A percentile compares a stretch with the other conserved stretches of the same genome.
phyloP scores from a whole-genome alignment of 2,797 vertebrate species.

The Monodelphis domestica region DNA sequence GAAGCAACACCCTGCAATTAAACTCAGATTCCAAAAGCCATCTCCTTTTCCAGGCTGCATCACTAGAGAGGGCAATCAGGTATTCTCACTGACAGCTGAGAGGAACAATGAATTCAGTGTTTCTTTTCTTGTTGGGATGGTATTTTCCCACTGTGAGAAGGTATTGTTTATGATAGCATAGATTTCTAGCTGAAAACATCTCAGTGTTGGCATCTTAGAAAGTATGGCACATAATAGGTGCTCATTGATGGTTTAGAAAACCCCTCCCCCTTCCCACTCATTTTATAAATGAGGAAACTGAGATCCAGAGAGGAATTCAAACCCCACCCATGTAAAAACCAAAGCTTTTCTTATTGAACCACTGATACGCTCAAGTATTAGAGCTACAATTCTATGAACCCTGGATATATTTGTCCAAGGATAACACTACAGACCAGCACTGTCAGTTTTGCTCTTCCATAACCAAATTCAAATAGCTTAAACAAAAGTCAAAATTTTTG shows the following conservation, averaged over 20 bases:
- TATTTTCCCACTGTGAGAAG: slow-evolving; percentile 20
- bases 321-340: neutral
- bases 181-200: neutral
- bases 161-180: neutral
- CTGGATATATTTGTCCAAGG: neutral
- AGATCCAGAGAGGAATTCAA: neutral
- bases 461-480: neutral
- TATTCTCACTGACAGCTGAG: neutral
- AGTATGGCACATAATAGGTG: neutral
- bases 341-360: neutral
- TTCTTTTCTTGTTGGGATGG: slow-evolving; percentile 17
- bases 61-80: slow-evolving; percentile 23
- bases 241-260: neutral
- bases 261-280: neutral
- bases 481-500: neutral
- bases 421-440: neutral
- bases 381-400: slow-evolving; percentile 26
- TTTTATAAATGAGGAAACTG: neutral
- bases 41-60: slow-evolving; percentile 5
- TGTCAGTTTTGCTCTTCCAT: slow-evolving; percentile 29
- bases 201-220: neutral
- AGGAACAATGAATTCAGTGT: slow-evolving; percentile 9
- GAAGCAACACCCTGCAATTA: neutral
- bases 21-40: neutral
- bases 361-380: neutral